Evolutionary conservation across 2,888 invertebrate genomes (phyloP).

Genomic region (Trachelus iudaicus): DNA sequence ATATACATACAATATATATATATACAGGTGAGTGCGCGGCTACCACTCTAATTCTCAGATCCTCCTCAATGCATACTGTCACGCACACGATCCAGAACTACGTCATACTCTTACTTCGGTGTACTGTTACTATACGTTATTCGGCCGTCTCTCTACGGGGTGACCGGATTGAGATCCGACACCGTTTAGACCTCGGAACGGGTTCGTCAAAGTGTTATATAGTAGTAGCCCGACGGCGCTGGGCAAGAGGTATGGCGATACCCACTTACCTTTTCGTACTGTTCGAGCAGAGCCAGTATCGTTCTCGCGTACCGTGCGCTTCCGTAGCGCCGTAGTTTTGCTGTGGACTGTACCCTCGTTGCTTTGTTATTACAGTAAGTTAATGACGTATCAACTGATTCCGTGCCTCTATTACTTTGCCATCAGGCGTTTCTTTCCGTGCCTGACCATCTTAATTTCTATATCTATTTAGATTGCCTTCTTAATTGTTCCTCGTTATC

Average conservation of each 20-base stretch:
- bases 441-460: neutral
- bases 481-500: neutral
- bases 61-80: neutral
- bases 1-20: too few species aligned
- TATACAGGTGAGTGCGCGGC: neutral
- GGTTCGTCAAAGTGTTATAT: neutral
- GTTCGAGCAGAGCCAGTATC: neutral
- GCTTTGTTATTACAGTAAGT: conserved; percentile 20
- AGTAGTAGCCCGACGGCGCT: neutral
- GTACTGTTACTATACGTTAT: conserved; percentile 54
- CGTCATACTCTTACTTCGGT: conserved; percentile 46
- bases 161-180: conserved; percentile 32
- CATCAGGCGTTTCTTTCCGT: neutral
- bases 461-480: neutral
- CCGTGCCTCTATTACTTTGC: neutral
- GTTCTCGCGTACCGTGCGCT: neutral
- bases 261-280: conserved; percentile 11
- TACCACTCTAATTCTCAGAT: neutral
- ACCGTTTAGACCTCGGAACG: conserved; percentile 15
- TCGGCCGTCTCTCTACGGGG: conserved; percentile 22
- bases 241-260: neutral
- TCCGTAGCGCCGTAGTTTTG: neutral
- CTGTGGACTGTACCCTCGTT: conserved; percentile 6
- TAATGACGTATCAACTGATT: conserved; percentile 20
- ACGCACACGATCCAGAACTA: neutral